Evolutionary conservation across 2,888 invertebrate genomes (phyloP).

Genomic region (Mylabris sibirica): DNA sequence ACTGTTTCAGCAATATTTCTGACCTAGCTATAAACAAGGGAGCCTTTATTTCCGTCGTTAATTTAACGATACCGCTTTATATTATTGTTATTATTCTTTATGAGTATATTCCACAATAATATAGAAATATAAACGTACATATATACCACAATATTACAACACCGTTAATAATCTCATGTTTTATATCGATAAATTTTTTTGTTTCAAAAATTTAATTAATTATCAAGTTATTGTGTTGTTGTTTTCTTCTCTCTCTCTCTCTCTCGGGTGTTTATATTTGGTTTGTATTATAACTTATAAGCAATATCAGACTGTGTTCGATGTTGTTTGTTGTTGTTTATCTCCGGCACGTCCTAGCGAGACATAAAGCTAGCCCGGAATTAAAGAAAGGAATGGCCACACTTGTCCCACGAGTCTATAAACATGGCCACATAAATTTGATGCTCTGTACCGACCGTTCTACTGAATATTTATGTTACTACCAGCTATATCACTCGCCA

Average conservation of each 20-base stretch:
- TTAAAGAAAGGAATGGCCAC: conserved; percentile 62
- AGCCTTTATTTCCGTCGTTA: conserved; percentile 48
- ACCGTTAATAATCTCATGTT: not conserved
- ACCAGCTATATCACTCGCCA: conserved; percentile 56
- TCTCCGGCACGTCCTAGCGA: conserved; percentile 59
- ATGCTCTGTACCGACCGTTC: conserved; percentile 58
- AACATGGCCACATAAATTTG: conserved; percentile 64
- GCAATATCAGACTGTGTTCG: conserved; percentile 30
- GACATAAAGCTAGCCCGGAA: conserved; percentile 61
- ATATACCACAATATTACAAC: conserved; percentile 20
- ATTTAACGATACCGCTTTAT: conserved; percentile 51
- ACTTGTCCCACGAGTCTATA: conserved; percentile 63
- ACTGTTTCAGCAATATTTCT: conserved; percentile 44
- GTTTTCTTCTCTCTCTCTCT: not conserved
- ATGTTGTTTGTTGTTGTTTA: conserved; percentile 52
- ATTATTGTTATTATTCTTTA: conserved; percentile 53
- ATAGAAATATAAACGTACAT: conserved; percentile 30
- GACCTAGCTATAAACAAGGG: conserved; percentile 48
- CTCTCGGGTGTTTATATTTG: not conserved
- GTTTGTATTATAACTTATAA: not conserved
- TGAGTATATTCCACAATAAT: conserved; percentile 37
- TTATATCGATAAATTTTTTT: not conserved
- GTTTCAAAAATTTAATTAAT: not conserved
- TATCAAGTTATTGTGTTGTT: not conserved
- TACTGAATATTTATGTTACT: conserved; percentile 61